Evolutionary conservation across 2,888 invertebrate genomes (phyloP).

Genomic region (Orgyia antiqua): DNA sequence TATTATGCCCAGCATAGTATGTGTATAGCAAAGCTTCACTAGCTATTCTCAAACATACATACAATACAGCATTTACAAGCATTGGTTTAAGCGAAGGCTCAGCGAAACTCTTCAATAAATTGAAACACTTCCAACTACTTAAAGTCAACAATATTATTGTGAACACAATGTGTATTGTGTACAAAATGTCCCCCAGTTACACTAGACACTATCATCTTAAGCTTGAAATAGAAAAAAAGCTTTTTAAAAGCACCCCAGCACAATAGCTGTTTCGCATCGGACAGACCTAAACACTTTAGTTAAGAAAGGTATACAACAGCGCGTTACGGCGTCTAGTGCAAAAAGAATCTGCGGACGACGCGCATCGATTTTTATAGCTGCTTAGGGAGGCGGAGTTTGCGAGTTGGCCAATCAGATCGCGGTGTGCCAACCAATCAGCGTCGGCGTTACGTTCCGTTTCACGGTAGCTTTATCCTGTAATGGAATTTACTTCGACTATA

Average conservation of each 20-base stretch:
- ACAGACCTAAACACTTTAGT: constrained; percentile 73
- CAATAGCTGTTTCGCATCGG: constrained; percentile 64
- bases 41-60: no score
- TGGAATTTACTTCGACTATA: constrained; percentile 68
- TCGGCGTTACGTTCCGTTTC: constrained; percentile 50
- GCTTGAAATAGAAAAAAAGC: constrained; percentile 49
- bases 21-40: no score
- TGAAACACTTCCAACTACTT: constrained; percentile 1
- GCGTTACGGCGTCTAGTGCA: constrained; percentile 31
- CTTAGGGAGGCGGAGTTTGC: constrained; percentile 64
- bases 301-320: constrained; percentile 44
- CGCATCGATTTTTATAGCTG: constrained; percentile 76
- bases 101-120: no score
- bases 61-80: no score
- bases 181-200: constrained; percentile 13
- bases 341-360: constrained; percentile 52
- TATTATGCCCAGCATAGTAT: no score
- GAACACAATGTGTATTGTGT: constrained; percentile 17
- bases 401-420: constrained; percentile 65
- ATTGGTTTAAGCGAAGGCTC: no score
- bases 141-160: constrained; percentile 2
- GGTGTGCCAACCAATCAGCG: constrained; percentile 69
- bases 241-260: constrained; percentile 16
- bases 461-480: constrained; percentile 61
- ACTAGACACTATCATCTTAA: constrained; percentile 32